These are phyloP conservation scores for Drosophila pectinifera DNA, from an alignment of 1,140 invertebrate genomes.

Conservation along the genomic window DNA sequence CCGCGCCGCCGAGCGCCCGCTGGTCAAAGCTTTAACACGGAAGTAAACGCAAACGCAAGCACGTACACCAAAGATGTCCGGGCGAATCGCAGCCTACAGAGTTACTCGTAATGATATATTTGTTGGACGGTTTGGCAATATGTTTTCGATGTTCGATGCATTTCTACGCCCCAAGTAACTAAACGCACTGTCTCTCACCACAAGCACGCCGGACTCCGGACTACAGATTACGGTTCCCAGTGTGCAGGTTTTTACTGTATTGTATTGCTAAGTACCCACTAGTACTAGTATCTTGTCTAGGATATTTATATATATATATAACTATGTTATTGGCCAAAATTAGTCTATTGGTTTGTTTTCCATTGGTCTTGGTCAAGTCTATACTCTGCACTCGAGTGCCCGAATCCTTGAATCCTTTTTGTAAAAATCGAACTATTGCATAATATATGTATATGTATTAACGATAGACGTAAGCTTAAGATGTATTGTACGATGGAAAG, in stretches of 20 bases:
- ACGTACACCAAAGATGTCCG: constrained; percentile 69
- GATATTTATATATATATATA: constrained; percentile 32
- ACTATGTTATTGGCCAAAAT: constrained; percentile 70
- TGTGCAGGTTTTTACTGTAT: constrained; percentile 70
- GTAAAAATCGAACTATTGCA: constrained; percentile 30
- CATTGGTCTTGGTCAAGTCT: constrained; percentile 61
- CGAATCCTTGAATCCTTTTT: constrained; percentile 29
- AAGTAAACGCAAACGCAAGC: constrained; percentile 49
- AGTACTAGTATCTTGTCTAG: constrained; percentile 55
- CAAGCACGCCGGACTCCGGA: constrained; percentile 11
- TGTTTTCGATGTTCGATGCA: constrained; percentile 51
- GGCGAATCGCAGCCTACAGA: constrained; percentile 30
- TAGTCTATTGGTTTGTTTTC: constrained; percentile 57
- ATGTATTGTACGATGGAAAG: constrained; percentile 39
- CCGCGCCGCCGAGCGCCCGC: constrained; percentile 3
- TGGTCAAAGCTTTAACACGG: constrained; percentile 71
- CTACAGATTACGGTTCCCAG: constrained; percentile 15
- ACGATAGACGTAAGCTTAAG: constrained; percentile 39
- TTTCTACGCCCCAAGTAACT: constrained; percentile 57
- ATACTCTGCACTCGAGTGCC: constrained; percentile 17
- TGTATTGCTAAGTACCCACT: constrained; percentile 58
- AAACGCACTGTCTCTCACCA: constrained; percentile 52
- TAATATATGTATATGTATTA: constrained; percentile 29
- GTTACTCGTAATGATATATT: constrained; percentile 39
- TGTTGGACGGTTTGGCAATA: constrained; percentile 49